Base-by-base conservation (phyloP, 1,140 invertebrate species). In the Aphelinus certus region DNA sequence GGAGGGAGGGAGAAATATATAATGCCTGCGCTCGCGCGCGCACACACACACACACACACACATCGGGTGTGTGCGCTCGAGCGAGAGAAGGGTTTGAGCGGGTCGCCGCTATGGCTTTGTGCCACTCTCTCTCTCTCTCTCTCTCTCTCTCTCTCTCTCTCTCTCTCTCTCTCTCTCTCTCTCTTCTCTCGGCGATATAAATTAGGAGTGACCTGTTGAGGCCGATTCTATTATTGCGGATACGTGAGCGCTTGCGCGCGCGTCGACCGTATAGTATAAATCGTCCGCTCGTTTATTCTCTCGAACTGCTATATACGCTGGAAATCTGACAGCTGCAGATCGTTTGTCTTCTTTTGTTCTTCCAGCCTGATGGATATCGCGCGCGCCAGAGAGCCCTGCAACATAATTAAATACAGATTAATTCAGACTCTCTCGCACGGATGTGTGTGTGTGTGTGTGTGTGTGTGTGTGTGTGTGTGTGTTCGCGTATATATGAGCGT, bases 261-360 rank as follows among this genome's bases (percentile, higher is more conserved):
- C 26, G 26, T 26, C 26, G 26, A 26, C 26, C 26, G 26, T 26
- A 26, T 26, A 26, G 26, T 26, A 26, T 26, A 26, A 26, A 26
- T 26, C 26, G 26, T 26, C 26, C 26, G 26, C 26, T 26, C 26
- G 26, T 26, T 26, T 26, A 26, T 26, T 26, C 26, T 26, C 26
- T 26, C 26, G 26, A 26, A 26, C 26, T 26, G 26, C 26, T 7
- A 42, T 46, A 45, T 45, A 62, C 9, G 3, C 60, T 47, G 9
- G 42, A 67, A 69, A 69, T 53, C 66, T 51, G 65, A 62, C 73
- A 58, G 73, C 53, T 61, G 47, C 42, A 9, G 46, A 57, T 66
- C 67, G 73, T 75, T 75, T 75, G 55, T 75, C 73, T 69, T 64
- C 60, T 46, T 75, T 71, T 75, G 73, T 66, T 75, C 60, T 9